Conservation (phyloP, 2,888 invertebrate species). For the Mayetiola destructor region DNA sequence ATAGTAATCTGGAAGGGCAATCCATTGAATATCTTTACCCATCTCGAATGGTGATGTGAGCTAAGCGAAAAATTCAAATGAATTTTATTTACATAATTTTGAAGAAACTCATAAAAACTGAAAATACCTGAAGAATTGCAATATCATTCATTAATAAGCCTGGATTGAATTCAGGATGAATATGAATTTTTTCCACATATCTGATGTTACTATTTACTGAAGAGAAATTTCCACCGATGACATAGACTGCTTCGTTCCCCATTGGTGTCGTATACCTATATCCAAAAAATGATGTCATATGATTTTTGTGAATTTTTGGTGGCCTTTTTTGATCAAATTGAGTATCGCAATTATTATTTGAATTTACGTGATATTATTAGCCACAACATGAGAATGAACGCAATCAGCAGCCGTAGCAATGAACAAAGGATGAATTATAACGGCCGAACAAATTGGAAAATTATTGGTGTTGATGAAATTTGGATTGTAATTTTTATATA, state of each 20-base stretch:
- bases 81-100: neutral
- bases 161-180: neutral
- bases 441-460: neutral
- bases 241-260: neutral
- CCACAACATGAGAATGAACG: neutral
- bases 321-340: neutral
- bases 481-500: neutral
- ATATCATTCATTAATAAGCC: neutral
- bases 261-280: no score
- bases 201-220: neutral
- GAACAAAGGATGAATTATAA: neutral
- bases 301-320: neutral
- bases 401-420: neutral
- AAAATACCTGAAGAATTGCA: neutral
- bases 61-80: neutral
- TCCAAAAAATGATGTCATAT: no score
- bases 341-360: neutral
- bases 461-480: neutral
- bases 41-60: neutral
- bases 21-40: neutral
- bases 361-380: neutral
- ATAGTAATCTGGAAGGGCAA: neutral
- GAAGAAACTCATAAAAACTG: neutral
- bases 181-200: neutral
- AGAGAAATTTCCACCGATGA: neutral